Base-by-base conservation (phyloP, 1,140 invertebrate species). In the Aradophagus sp. region DNA sequence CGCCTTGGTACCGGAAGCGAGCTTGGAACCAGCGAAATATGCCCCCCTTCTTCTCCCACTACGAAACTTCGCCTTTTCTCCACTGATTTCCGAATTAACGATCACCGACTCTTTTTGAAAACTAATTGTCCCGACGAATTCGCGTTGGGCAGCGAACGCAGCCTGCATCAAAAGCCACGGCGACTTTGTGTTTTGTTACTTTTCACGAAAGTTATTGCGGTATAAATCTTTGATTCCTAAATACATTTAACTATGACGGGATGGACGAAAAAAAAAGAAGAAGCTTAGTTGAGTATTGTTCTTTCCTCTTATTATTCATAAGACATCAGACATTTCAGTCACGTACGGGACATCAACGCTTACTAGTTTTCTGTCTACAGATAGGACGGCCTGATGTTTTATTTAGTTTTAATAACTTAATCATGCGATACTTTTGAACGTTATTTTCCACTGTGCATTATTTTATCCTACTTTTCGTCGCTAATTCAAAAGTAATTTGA, bases 301-400 rank as follows among this genome's bases (percentile, higher is more conserved):
- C 50, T 50, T 55, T 50, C 52, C n/a, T 50, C 26, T 62, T 70
- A 56, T 62, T 69, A 69, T 69, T 69, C 56, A 69, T 62, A 56
- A 39, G 41, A 69, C 31, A 62, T 59, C 4, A 48, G 45, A 61
- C 27, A 62, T 62, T 47, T 53, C 12, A 55, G 58, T 62, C 66
- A 69, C 58, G 66, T 62, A 42, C 13, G 1, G 16, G 44, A 35
- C 48, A 69, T 62, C 66, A 69, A 62, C 50, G 66, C 56, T 62
- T 62, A 56, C 56, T 50, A 61, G 50, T 48, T 69, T 69, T 69
- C 39, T 62, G 56, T 50, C 56, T 69, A 62, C 44, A 56, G 44
- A 69, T 69, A 69, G 47, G 10, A 50, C 44, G 58, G 35, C 19
- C 52, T 52, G 20, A 63, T 63, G 44, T 63, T 70, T 70, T 58